Evolutionary conservation across 1,140 invertebrate genomes (phyloP).

Genomic region (Diabrotica undecimpunctata): DNA sequence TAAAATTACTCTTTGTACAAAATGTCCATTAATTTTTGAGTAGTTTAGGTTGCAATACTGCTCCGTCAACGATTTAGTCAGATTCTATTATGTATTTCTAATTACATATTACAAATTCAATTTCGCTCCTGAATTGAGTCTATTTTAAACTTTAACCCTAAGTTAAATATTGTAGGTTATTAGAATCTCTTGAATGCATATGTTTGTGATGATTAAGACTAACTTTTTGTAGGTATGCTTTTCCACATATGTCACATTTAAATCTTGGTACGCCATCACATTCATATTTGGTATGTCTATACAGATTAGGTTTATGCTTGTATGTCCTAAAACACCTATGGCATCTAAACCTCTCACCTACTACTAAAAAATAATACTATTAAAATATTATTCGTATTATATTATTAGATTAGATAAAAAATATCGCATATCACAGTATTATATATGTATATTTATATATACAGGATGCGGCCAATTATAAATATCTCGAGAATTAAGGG

Average conservation of each 20-base stretch:
- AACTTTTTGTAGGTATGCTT: slow-evolving; percentile 38
- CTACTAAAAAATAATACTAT: background rate
- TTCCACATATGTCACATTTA: slow-evolving; percentile 43
- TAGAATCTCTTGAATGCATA: background rate
- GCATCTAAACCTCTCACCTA: slow-evolving; percentile 21
- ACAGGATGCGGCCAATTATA: background rate
- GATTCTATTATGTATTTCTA: too few relatives aligned
- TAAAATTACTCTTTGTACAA: too few relatives aligned
- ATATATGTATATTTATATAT: background rate
- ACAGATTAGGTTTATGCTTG: slow-evolving; percentile 36
- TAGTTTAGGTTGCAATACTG: too few relatives aligned
- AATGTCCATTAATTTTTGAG: too few relatives aligned
- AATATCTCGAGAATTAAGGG: too few relatives aligned
- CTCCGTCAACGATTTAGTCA: too few relatives aligned
- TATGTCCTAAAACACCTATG: slow-evolving; percentile 33
- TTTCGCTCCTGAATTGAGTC: too few relatives aligned
- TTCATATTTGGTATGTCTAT: slow-evolving; percentile 52
- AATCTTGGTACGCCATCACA: slow-evolving; percentile 54
- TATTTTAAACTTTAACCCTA: background rate
- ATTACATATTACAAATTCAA: too few relatives aligned
- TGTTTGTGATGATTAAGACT: slow-evolving; percentile 33
- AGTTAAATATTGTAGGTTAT: background rate
- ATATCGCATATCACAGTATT: background rate
- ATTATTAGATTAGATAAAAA: background rate
- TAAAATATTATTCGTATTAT: background rate